Evolutionary conservation across 2,797 vertebrate genomes (phyloP), one percentile per base, ranked within the genome.

Genomic region (Cephalopachus bancanus): DNA sequence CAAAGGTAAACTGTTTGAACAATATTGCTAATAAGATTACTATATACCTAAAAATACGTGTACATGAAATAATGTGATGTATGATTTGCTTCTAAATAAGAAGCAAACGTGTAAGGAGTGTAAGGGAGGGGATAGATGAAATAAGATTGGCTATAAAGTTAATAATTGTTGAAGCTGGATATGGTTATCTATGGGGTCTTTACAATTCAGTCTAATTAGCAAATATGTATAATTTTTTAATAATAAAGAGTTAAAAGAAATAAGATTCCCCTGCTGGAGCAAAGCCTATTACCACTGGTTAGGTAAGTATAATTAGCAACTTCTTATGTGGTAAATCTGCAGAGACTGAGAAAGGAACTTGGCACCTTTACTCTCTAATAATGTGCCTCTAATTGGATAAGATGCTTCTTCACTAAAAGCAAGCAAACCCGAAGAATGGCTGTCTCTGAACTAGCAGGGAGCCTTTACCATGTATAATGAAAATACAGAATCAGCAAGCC

Each of bases 341-440:
- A 78, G 26, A 93, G 62, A 83, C 17, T 44, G 60, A 55, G 14
- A 81, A 53, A 84, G 26, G n/a, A n/a, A 30, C 57, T 74, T 90
- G 86, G 28, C 37, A 44, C 86, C 33, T 84, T 81, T 64, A 67
- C 51, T 89, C 74, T 90, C 80, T 69, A 57, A 90, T 95, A 62
- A 85, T 96, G 83, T 88, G 28, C 33, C 57, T 67, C 30, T 95
- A 93, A 95, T 91, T 97, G 55, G 72, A 64, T 53, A 72, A 91
- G 96, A 84, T 86, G 2, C 17, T 33, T 59, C 51, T 65, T 84
- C 44, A 24, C 30, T 76, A 67, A 79, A 74, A 93, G 88, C 81
- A 86, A 95, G 64, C 33, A 91, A 96, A 91, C 81, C 37, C 74
- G 87, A 92, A 93, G 65, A 92, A 81, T 76, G 24, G 51, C 93